Conservation (phyloP, 2,113 vertebrate species). For the Scopus umbretta region DNA sequence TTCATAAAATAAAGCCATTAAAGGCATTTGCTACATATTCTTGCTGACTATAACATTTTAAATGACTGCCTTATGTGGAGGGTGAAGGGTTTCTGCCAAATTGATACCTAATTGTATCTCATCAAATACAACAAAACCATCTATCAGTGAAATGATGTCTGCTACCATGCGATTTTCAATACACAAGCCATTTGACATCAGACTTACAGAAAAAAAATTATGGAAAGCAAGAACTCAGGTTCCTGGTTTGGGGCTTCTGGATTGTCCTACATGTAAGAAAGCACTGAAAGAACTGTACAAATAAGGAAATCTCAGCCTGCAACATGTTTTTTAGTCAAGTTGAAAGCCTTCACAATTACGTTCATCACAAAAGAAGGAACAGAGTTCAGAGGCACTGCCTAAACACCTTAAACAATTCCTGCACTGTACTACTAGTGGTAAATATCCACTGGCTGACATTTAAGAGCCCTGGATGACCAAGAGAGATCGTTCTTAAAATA, state of each 20-base stretch:
- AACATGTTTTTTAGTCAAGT: not conserved
- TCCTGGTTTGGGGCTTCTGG: not conserved
- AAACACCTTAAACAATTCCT: not conserved
- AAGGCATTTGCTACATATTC: not conserved
- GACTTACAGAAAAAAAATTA: not conserved
- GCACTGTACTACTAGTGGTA: not conserved
- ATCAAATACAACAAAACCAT: not conserved
- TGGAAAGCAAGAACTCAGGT: not conserved
- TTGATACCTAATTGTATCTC: not conserved
- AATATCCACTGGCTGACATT: not conserved
- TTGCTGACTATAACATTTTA: not conserved
- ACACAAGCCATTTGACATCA: not conserved
- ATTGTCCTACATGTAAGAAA: not conserved
- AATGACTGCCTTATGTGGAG: not conserved
- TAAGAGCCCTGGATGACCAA: not conserved
- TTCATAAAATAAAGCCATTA: not conserved
- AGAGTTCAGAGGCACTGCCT: not conserved
- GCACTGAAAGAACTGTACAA: not conserved
- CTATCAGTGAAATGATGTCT: not conserved
- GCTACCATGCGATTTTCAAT: not conserved
- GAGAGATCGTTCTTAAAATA: not conserved
- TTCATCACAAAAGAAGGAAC: not conserved
- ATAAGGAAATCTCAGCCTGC: not conserved
- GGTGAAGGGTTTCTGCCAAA: not conserved
- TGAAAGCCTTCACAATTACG: not conserved